These are phyloP conservation scores for Entomobrya proxima DNA, from an alignment of 2,888 invertebrate species.

Conservation along the genomic window DNA sequence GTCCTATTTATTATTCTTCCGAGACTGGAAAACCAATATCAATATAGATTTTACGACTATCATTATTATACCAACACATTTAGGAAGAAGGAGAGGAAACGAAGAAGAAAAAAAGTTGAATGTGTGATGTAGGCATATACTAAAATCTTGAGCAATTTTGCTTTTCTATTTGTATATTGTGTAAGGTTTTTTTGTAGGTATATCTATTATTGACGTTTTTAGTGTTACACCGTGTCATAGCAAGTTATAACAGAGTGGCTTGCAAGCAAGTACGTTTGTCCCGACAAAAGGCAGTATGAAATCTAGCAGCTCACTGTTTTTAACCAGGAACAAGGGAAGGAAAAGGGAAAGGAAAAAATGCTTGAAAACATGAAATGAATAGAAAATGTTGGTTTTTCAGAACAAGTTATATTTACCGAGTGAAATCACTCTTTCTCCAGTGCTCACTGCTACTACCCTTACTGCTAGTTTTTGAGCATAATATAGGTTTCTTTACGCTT, in stretches of 20 bases:
- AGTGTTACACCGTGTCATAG: background rate
- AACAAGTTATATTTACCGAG: constrained; percentile 22
- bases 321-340: background rate
- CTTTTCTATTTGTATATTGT: background rate
- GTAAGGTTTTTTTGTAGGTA: background rate
- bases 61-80: background rate
- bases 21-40: background rate
- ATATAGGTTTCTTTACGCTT: background rate
- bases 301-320: background rate
- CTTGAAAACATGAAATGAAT: constrained; percentile 46
- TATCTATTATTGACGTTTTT: background rate
- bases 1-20: constrained; percentile 13
- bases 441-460: background rate
- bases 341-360: constrained; percentile 15
- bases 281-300: background rate
- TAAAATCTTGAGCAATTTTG: background rate
- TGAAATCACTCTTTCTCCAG: constrained; percentile 19
- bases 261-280: background rate
- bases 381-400: constrained; percentile 30
- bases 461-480: background rate
- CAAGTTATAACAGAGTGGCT: no score
- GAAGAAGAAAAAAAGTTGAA: background rate
- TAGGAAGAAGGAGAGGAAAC: background rate
- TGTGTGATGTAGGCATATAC: background rate
- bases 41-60: background rate